Base-by-base conservation (phyloP, 2,113 vertebrate species). In the Lipophrys pholis region DNA sequence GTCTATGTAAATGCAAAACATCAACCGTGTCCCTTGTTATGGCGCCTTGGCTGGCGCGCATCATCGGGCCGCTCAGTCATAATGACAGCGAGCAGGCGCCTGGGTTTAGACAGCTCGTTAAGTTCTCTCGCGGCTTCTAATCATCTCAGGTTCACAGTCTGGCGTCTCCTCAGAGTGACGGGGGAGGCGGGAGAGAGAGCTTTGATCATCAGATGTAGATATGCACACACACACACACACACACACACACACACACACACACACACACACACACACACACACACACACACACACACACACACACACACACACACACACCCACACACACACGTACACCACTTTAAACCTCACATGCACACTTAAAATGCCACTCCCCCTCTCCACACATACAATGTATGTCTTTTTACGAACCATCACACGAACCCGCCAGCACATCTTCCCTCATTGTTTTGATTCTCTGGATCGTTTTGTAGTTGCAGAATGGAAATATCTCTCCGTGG, bases 171-270 rank as follows among this genome's bases (percentile, higher is more conserved):
- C 21, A 4, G 21, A 4, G 21, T 30, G 70, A 66, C 62, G 2
- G 36, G 68, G 61, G 46, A 69, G 14, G 53, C 55, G 42, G 63
- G 67, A 42, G 10, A 14, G 75, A 30, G 21, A 30, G 21, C 87
- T 89, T 90, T 89, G 84, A 91, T 87, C 66, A 15, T 77, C 79
- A 69, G 73, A 80, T 70, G 43, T 81, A 84, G 84, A 76, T 70
- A 78, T 21, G 16, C 71, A 51, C 40, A n/a, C 50, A 40, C 65
- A 51, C 36, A 61, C 30, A 60, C 38, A 21, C 15, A 10, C 17
- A n/a, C n/a, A 5, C n/a, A 6, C 15, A 12, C 17, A 7, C 8
- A n/a, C 50, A 40, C 49, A 51, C 35, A 17, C 50, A 30, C 21
- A 30, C 3, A 1, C 42, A 30, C 73, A 58, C 56, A 60, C 12